These are phyloP conservation scores for Sebastes trivittatus DNA, from an alignment of 2,797 vertebrate genomes.

Conservation along the genomic window DNA sequence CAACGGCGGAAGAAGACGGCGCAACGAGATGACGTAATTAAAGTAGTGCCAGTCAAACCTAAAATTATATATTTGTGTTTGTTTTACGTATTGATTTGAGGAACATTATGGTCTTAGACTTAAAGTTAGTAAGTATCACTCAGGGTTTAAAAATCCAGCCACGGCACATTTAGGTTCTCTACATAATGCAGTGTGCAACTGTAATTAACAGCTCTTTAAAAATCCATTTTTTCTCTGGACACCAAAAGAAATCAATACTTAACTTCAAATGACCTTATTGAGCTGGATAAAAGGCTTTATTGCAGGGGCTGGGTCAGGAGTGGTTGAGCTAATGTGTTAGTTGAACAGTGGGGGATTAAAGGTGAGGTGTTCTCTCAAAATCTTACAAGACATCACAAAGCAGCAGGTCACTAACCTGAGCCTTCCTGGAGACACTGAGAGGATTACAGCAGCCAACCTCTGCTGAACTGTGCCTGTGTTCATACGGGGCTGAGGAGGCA, in stretches of 20 bases:
- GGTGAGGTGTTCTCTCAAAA: slow-evolving; percentile 82
- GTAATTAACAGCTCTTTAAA: slow-evolving; percentile 86
- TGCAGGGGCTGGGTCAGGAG: slow-evolving; percentile 71
- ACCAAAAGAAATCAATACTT: slow-evolving; percentile 85
- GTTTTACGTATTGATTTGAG: neutral
- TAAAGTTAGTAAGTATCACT: slow-evolving; percentile 24
- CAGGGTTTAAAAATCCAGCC: slow-evolving; percentile 58
- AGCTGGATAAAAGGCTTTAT: slow-evolving; percentile 85
- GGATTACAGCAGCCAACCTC: slow-evolving; percentile 84
- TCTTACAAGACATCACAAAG: slow-evolving; percentile 84
- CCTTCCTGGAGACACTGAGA: slow-evolving; percentile 82
- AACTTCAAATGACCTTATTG: slow-evolving; percentile 82
- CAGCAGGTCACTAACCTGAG: slow-evolving; percentile 82
- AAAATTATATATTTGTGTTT: neutral
- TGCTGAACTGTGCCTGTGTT: slow-evolving; percentile 78
- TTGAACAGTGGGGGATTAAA: slow-evolving; percentile 81
- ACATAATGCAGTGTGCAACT: slow-evolving; percentile 74
- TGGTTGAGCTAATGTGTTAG: slow-evolving; percentile 82
- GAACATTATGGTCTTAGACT: neutral
- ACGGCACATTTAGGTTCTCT: slow-evolving; percentile 70
- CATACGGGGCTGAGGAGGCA: slow-evolving; percentile 77
- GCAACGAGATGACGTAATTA: neutral
- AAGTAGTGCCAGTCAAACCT: neutral
- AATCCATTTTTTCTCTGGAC: slow-evolving; percentile 82
- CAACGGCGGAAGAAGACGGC: neutral